Conservation (phyloP, 1,140 invertebrate genomes). For the Drosophila nebulosa region DNA sequence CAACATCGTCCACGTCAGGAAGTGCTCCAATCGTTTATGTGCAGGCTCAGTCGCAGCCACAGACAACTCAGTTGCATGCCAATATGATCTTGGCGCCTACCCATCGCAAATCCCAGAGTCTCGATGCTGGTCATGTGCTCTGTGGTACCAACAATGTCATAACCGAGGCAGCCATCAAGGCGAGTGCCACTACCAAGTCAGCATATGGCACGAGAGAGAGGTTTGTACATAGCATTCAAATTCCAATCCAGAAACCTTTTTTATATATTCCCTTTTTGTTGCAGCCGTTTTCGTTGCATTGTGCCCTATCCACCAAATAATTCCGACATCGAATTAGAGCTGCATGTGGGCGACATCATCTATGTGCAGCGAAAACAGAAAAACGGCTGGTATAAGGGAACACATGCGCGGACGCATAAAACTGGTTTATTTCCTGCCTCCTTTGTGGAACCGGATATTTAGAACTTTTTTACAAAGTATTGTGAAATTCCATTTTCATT, state of each 20-base stretch:
- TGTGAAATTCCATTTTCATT: constrained; percentile 41
- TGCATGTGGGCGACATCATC: constrained; percentile 94
- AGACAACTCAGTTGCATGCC: constrained; percentile 53
- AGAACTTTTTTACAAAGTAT: constrained; percentile 17
- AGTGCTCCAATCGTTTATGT: constrained; percentile 20
- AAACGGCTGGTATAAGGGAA: constrained; percentile 98
- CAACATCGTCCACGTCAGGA: background rate
- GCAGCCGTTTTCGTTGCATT: constrained; percentile 90
- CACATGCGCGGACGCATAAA: constrained; percentile 92
- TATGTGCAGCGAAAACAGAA: constrained; percentile 95
- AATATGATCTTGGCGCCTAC: constrained; percentile 80
- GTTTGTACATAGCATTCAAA: constrained; percentile 18
- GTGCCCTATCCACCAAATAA: constrained; percentile 95
- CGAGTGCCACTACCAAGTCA: constrained; percentile 74
- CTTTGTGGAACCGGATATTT: constrained; percentile 89
- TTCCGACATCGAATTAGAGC: constrained; percentile 94
- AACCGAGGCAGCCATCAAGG: constrained; percentile 70
- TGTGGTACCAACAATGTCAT: constrained; percentile 38
- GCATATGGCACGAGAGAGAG: constrained; percentile 65
- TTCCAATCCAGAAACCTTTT: background rate
- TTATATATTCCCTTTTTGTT: constrained; percentile 60
- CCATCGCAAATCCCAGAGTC: constrained; percentile 90
- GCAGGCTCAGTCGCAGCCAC: constrained; percentile 36
- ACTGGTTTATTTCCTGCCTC: constrained; percentile 96
- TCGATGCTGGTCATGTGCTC: constrained; percentile 85